A percentile compares a stretch with the other conserved stretches of the same genome.
Conservation (phyloP, 2,797 vertebrate genomes). For the Telmatherina bonti region DNA sequence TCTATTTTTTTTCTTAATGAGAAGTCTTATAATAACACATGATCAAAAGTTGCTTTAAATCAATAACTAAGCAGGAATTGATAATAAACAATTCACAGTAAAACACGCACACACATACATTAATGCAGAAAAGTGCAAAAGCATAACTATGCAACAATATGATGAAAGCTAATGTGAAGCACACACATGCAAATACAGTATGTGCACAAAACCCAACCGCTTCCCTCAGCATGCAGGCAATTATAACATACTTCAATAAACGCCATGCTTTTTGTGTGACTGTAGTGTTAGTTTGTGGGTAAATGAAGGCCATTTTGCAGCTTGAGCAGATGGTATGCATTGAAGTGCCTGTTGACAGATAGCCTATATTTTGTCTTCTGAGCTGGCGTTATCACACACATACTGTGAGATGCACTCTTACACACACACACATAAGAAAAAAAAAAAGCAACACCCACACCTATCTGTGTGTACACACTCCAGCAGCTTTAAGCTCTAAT, state of each 20-base stretch:
- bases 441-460: conserved; percentile 18
- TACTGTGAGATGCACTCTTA: conserved; percentile 32
- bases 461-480: conserved; percentile 84
- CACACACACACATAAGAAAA: background rate
- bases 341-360: conserved; percentile 94
- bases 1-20: conserved; percentile 49
- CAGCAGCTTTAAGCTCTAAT: conserved; percentile 94
- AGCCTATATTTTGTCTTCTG: conserved; percentile 92
- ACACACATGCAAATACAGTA: conserved; percentile 1
- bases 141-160: background rate
- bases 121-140: background rate
- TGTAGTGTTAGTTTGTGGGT: conserved; percentile 67
- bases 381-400: conserved; percentile 87
- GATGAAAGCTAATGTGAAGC: conserved; percentile 44
- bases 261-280: conserved; percentile 36
- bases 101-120: conserved; percentile 5
- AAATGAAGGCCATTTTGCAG: conserved; percentile 88
- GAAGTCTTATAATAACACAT: conserved; percentile 27
- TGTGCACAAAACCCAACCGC: background rate
- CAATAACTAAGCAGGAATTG: conserved; percentile 27
- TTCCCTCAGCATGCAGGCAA: conserved; percentile 68
- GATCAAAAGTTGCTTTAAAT: conserved; percentile 15
- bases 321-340: conserved; percentile 91
- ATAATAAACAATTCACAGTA: background rate
- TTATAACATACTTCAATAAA: conserved; percentile 74